Conservation (phyloP, 2,888 invertebrate genomes). For the Drosophila mettleri region DNA sequence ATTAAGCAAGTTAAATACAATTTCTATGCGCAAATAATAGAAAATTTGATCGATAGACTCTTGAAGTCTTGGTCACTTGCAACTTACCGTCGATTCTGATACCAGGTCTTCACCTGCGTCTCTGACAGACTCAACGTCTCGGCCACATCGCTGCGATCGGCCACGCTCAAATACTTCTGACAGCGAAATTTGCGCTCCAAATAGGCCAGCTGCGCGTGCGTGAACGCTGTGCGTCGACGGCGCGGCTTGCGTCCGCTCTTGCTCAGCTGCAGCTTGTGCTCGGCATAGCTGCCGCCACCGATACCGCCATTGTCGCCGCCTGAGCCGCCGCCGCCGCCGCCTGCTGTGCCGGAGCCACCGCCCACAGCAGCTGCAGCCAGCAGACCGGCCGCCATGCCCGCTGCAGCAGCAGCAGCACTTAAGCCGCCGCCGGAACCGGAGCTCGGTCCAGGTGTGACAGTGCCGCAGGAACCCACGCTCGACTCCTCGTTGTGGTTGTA, state of each 20-base stretch:
- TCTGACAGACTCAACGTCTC: constrained; percentile 95
- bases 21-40: background rate
- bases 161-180: constrained; percentile 97
- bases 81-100: constrained; percentile 84
- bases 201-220: constrained; percentile 96
- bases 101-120: constrained; percentile 98
- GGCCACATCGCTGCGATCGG: constrained; percentile 96
- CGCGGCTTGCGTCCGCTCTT: constrained; percentile 91
- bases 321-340: constrained; percentile 9
- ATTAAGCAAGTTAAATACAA: background rate
- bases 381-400: constrained; percentile 66
- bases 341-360: constrained; percentile 6
- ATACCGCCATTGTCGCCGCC: background rate
- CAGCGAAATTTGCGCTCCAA: constrained; percentile 96
- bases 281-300: constrained; percentile 66
- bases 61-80: background rate
- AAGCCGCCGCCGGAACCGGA: constrained; percentile 21
- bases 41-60: background rate
- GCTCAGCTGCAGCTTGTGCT: constrained; percentile 82
- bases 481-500: constrained; percentile 80
- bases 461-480: constrained; percentile 80
- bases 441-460: constrained; percentile 53
- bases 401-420: constrained; percentile 61
- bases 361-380: constrained; percentile 48
- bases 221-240: constrained; percentile 95